Conservation (phyloP, 2,888 invertebrate species). For the Gasteruption jaculator region DNA sequence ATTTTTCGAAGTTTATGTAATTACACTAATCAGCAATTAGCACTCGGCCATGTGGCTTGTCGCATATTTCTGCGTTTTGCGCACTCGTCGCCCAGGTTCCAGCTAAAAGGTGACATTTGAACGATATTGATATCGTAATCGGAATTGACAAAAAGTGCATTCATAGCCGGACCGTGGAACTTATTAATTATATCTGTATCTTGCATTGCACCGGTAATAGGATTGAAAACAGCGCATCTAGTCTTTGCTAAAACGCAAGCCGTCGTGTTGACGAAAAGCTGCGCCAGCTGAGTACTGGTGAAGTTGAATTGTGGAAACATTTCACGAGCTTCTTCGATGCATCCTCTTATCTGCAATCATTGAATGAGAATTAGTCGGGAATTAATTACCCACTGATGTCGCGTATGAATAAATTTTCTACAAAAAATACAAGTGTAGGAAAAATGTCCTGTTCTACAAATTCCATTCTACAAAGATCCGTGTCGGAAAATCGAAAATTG, state of each 20-base stretch:
- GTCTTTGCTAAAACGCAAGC: conserved; percentile 63
- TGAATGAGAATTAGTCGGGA: conserved; percentile 2
- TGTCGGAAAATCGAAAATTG: too few relatives aligned
- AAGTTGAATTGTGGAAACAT: conserved; percentile 27
- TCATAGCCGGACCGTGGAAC: conserved; percentile 31
- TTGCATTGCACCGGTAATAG: conserved; percentile 63
- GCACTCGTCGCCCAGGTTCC: conserved; percentile 34
- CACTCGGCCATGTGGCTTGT: conserved; percentile 39
- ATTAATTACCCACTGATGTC: neutral
- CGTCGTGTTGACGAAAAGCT: conserved; percentile 58
- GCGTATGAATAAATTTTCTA: too few relatives aligned
- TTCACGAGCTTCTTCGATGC: conserved; percentile 34
- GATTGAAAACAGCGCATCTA: conserved; percentile 61
- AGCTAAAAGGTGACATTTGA: conserved; percentile 37
- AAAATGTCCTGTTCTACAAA: too few relatives aligned
- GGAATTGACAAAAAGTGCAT: conserved; percentile 41
- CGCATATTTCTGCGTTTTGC: conserved; percentile 38
- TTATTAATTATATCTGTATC: conserved; percentile 51
- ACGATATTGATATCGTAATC: conserved; percentile 44
- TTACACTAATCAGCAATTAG: conserved; percentile 29
- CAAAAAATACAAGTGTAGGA: too few relatives aligned
- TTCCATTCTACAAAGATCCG: too few relatives aligned
- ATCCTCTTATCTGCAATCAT: conserved; percentile 36
- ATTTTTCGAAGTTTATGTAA: conserved; percentile 1
- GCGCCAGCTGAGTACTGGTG: conserved; percentile 32